phyloP scores from a whole-genome alignment of 2,888 invertebrate species.

The Thysanoteuthis rhombus region DNA sequence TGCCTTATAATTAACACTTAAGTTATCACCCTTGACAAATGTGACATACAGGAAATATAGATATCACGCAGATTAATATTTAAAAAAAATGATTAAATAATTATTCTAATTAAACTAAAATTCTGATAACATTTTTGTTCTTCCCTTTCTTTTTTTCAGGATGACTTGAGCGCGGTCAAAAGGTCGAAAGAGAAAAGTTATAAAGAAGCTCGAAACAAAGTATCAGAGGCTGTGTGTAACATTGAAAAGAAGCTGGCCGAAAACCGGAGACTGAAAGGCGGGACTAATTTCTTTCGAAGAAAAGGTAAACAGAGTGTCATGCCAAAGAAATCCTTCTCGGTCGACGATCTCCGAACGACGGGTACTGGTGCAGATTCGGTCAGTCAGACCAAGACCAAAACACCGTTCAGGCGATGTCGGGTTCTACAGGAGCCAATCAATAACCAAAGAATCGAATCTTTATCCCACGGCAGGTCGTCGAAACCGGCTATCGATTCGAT shows the following conservation, averaged over 20 bases:
- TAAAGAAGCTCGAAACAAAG: background rate
- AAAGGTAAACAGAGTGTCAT: background rate
- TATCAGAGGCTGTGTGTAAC: background rate
- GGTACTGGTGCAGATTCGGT: background rate
- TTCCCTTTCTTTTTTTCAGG: background rate
- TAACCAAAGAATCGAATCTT: background rate
- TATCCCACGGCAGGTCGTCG: background rate
- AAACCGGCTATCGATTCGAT: background rate
- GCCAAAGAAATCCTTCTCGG: constrained; percentile 16
- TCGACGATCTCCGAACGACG: background rate
- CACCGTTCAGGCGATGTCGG: background rate
- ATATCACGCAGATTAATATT: too few species aligned
- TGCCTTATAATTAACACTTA: too few species aligned
- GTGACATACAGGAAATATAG: too few species aligned
- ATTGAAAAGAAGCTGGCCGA: background rate
- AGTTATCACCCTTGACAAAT: too few species aligned
- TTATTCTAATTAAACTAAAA: too few species aligned
- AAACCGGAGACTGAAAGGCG: background rate
- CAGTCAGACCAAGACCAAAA: background rate
- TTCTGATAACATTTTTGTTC: background rate
- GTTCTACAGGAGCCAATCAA: background rate
- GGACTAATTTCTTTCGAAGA: constrained; percentile 12
- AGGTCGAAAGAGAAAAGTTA: background rate
- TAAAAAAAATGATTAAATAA: too few species aligned
- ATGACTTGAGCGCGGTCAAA: background rate